These are phyloP conservation scores for Caenorhabditis inopinata DNA, from an alignment of 1,140 invertebrate species.

Conservation along the genomic window DNA sequence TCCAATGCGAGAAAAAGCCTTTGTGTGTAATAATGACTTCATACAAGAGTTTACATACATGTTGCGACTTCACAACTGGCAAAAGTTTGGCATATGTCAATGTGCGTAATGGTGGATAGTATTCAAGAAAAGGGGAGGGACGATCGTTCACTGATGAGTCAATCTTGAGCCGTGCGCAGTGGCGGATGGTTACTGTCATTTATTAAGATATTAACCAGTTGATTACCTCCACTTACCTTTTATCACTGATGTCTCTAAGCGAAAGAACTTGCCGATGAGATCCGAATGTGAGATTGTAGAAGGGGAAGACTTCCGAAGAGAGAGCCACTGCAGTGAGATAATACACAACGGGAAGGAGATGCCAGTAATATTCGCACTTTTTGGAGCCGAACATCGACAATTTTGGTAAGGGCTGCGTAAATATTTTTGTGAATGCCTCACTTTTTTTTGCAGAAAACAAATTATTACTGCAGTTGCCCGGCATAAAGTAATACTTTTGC, in stretches of 20 bases:
- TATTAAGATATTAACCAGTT: constrained; percentile 32
- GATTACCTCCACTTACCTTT: neutral
- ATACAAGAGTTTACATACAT: neutral
- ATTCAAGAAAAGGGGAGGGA: neutral
- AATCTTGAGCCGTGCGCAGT: neutral
- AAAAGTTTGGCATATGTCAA: no score
- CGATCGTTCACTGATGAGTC: neutral
- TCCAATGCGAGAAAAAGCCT: neutral
- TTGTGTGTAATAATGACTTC: neutral
- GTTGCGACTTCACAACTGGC: neutral
- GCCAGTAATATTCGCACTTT: no score
- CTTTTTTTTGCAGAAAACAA: neutral
- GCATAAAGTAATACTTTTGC: neutral
- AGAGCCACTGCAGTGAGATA: no score
- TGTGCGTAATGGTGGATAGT: no score
- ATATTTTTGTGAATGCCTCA: neutral
- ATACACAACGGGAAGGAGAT: no score
- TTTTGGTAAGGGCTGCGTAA: neutral
- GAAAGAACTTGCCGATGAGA: neutral
- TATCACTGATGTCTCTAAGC: neutral
- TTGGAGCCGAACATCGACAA: neutral
- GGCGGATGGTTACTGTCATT: constrained; percentile 19
- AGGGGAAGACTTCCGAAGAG: no score
- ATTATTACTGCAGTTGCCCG: neutral
- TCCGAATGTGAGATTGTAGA: no score